Evolutionary conservation across 2,113 vertebrate genomes (phyloP), one percentile per base, ranked within the genome.

Genomic region (Ciconia stormi): DNA sequence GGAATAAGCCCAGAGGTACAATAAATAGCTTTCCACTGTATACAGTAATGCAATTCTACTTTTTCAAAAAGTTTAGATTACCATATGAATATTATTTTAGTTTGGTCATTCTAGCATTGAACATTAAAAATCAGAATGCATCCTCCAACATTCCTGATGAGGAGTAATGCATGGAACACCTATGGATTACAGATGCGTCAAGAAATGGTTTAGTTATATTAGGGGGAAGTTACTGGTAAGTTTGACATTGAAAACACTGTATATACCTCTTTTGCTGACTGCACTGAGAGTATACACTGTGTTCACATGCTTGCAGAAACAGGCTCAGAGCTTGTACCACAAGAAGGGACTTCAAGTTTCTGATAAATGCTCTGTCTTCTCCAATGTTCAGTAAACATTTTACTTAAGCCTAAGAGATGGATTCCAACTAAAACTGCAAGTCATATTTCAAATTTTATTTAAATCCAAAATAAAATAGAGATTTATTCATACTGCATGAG

Each of bases 1-100:
- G 98, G 97, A 98, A 92, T 97, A 95, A 97, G 96, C 95, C 97
- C 97, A 98, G 97, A 98, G 97, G 93, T 98, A 98, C 97, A 97
- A 98, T 97, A 98, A 98, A 98, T 96, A 98, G 93, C 94, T 96
- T 97, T 97, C 90, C 82, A 97, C 78, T 96, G 94, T 96, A 96
- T 96, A 97, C 78, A 94, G 79, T 95, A 89, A 96, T 86, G 80
- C 84, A 83, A 95, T 90, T 95, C 94, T 81, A 97, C 63, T 90
- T 97, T 91, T 89, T 46, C 79, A 95, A 98, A 98, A 94, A 86
- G 92, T 38, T 94, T 81, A 91, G 58, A 73, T 96, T 98, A 96
- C 44, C 97, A 93, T 87, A 96, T 91, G 93, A 98, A 84, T 97
- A 97, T 66, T 90, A 90, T 91, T 98, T 98, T 94, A 97, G 97